Evolutionary conservation across 2,113 vertebrate genomes (phyloP).

Genomic region (Gymnarchus niloticus): DNA sequence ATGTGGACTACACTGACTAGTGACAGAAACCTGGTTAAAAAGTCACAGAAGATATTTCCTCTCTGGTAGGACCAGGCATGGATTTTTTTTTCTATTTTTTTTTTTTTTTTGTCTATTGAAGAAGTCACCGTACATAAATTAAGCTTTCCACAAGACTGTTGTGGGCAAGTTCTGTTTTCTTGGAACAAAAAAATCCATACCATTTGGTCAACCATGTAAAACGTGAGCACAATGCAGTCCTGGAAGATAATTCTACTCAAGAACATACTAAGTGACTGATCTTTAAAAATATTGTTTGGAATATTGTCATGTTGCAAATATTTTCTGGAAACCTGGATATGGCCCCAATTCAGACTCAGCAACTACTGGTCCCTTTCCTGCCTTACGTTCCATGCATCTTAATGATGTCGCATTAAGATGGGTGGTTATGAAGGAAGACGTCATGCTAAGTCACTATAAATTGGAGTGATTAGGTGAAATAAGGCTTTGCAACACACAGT

Average conservation of each 20-base stretch:
- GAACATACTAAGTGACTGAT: neutral
- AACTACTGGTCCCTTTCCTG: neutral
- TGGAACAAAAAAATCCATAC: neutral
- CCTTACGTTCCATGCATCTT: neutral
- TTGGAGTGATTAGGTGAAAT: neutral
- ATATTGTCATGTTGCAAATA: neutral
- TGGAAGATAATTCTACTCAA: neutral
- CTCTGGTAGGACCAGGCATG: neutral
- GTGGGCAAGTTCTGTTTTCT: neutral
- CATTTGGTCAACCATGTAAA: neutral
- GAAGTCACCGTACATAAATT: neutral
- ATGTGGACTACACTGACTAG: neutral
- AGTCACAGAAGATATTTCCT: constrained; percentile 9
- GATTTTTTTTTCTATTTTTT: neutral
- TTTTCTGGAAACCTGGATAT: neutral
- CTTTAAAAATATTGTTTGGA: neutral
- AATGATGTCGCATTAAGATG: neutral
- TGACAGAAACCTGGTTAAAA: neutral
- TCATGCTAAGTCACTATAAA: constrained; percentile 6
- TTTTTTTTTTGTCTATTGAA: neutral
- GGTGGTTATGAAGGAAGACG: neutral
- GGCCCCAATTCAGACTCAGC: neutral
- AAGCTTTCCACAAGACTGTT: neutral
- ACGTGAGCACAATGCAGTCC: neutral
- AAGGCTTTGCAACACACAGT: neutral